phyloP scores from a whole-genome alignment of 1,140 invertebrate species.

The Portunus trituberculatus region DNA sequence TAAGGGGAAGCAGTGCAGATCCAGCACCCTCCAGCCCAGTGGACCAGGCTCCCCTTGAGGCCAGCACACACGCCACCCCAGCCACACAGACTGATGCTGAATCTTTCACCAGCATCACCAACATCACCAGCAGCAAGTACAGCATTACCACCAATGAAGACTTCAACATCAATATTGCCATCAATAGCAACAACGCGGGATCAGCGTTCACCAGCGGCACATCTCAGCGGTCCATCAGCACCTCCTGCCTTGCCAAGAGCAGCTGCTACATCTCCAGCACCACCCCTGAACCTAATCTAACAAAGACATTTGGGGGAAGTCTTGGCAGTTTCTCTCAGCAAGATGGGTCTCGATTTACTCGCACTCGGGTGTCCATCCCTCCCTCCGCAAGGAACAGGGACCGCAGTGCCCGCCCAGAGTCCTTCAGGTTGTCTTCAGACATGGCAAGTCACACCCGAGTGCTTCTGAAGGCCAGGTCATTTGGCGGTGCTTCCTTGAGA shows the following conservation, averaged over 20 bases:
- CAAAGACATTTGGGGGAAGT: slow-evolving; percentile 47
- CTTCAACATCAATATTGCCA: slow-evolving; percentile 68
- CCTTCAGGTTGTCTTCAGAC: slow-evolving; percentile 67
- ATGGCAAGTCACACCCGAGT: slow-evolving; percentile 58
- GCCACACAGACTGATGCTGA: neutral
- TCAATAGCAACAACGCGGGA: slow-evolving; percentile 39
- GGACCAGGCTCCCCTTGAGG: neutral
- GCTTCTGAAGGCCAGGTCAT: slow-evolving; percentile 65
- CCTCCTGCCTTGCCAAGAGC: slow-evolving; percentile 57
- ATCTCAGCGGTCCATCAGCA: slow-evolving; percentile 32
- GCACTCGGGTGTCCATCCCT: slow-evolving; percentile 62
- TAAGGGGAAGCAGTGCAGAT: neutral
- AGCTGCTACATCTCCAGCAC: slow-evolving; percentile 55
- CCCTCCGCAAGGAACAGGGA: slow-evolving; percentile 61
- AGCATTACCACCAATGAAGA: slow-evolving; percentile 67
- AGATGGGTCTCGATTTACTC: slow-evolving; percentile 29
- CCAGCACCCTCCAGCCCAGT: neutral
- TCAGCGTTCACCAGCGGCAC: neutral
- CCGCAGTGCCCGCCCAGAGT: slow-evolving; percentile 62
- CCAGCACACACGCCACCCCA: slow-evolving; percentile 26
- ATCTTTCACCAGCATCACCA: slow-evolving; percentile 28
- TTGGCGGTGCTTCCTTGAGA: slow-evolving; percentile 60
- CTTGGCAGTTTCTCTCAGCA: neutral
- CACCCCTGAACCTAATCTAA: neutral
- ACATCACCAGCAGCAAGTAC: slow-evolving; percentile 39